A percentile compares a stretch with the other conserved stretches of the same genome.
Conservation (phyloP, 2,113 vertebrate species). For the Desmodus rotundus region DNA sequence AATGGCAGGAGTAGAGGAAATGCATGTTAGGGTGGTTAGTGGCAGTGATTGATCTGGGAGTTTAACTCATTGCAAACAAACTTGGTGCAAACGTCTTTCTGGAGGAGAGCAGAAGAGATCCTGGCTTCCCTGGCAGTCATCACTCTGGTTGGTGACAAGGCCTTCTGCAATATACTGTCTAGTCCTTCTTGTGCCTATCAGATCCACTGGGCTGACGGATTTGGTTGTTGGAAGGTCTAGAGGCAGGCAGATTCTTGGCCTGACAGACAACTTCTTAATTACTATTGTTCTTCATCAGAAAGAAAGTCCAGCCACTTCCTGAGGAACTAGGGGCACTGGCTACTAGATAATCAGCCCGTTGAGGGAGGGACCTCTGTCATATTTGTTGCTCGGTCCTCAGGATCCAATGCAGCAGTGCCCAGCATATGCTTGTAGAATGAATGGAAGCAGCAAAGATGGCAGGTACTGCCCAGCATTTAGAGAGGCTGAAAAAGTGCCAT, state of each 20-base stretch:
- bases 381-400: background rate
- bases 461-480: background rate
- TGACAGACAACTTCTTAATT: background rate
- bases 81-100: background rate
- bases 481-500: background rate
- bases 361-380: background rate
- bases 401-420: background rate
- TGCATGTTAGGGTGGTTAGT: background rate
- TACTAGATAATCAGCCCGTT: background rate
- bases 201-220: background rate
- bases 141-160: background rate
- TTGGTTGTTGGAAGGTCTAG: background rate
- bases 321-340: background rate
- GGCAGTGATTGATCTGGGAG: background rate
- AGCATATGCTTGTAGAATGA: background rate
- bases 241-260: background rate
- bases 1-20: background rate
- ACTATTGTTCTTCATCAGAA: background rate
- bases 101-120: background rate
- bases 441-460: background rate
- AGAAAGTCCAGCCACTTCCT: background rate
- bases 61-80: background rate
- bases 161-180: background rate
- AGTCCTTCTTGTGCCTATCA: background rate
- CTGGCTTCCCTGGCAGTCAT: background rate